Evolutionary conservation across 2,888 invertebrate genomes (phyloP).

Genomic region (Lissonota sp.): DNA sequence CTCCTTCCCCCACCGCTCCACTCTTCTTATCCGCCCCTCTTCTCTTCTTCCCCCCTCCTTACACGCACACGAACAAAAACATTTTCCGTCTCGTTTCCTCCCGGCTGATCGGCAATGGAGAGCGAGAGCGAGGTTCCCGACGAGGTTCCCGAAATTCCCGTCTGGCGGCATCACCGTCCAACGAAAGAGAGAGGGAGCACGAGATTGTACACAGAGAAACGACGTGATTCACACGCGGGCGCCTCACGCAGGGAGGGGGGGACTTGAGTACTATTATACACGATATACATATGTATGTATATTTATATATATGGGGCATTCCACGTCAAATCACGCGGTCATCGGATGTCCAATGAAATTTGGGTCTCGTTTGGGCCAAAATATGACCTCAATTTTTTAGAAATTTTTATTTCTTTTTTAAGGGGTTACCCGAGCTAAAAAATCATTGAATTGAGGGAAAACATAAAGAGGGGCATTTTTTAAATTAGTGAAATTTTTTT

Average conservation of each 20-base stretch:
- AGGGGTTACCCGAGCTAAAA: no score
- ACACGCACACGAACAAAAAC: conserved; percentile 15
- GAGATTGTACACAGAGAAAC: conserved; percentile 18
- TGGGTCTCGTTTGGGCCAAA: no score
- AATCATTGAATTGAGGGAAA: no score
- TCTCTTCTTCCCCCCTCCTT: no score
- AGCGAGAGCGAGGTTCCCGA: conserved; percentile 75
- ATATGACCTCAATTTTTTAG: no score
- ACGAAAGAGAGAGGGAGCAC: conserved; percentile 67
- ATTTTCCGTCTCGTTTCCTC: conserved; percentile 41
- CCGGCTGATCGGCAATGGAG: conserved; percentile 54
- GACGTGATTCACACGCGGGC: conserved; percentile 77
- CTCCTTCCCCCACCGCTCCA: background rate
- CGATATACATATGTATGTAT: conserved; percentile 6
- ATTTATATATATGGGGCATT: background rate
- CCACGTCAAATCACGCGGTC: no score
- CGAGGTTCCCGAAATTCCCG: conserved; percentile 81
- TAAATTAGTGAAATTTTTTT: no score
- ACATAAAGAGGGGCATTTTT: no score
- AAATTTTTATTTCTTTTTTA: no score
- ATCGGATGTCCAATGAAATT: no score
- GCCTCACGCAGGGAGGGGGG: conserved; percentile 37
- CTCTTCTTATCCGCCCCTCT: conserved; percentile 26
- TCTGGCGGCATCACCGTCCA: conserved; percentile 80
- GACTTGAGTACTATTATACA: conserved; percentile 36